Percentiles rank a stretch among this genome's conserved stretches.
Evolutionary conservation across 2,797 vertebrate genomes (phyloP).

Genomic region (Neopelma chrysocephalum): DNA sequence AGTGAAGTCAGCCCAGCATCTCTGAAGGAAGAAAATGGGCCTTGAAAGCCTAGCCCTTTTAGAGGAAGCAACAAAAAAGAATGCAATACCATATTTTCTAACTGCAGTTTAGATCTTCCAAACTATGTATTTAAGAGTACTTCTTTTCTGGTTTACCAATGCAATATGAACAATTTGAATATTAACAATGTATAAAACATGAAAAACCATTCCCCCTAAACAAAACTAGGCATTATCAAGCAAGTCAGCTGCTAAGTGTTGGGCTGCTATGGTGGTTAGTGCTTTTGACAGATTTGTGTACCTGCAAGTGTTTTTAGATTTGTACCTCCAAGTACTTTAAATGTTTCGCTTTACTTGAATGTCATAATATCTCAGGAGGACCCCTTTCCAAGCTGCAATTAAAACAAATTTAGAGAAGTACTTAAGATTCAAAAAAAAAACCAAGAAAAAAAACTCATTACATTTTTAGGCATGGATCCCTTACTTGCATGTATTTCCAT

Average conservation of each 20-base stretch:
- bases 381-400: neutral
- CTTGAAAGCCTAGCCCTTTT: neutral
- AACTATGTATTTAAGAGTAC: neutral
- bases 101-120: neutral
- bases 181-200: neutral
- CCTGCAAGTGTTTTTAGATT: neutral
- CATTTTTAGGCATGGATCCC: neutral
- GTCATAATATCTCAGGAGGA: neutral
- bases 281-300: neutral
- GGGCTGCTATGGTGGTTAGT: neutral
- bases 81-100: neutral
- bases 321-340: neutral
- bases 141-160: neutral
- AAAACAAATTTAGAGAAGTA: neutral
- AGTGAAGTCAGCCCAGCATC: neutral
- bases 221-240: neutral
- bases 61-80: neutral
- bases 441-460: neutral
- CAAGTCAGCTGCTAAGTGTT: neutral
- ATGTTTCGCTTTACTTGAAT: neutral
- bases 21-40: neutral
- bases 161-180: neutral
- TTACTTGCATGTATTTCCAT: neutral
- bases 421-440: neutral
- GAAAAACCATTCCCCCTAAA: neutral